Evolutionary conservation across 2,797 vertebrate genomes (phyloP), one percentile per base, ranked within the genome.

Genomic region (Cynodonichthys magdalenae): DNA sequence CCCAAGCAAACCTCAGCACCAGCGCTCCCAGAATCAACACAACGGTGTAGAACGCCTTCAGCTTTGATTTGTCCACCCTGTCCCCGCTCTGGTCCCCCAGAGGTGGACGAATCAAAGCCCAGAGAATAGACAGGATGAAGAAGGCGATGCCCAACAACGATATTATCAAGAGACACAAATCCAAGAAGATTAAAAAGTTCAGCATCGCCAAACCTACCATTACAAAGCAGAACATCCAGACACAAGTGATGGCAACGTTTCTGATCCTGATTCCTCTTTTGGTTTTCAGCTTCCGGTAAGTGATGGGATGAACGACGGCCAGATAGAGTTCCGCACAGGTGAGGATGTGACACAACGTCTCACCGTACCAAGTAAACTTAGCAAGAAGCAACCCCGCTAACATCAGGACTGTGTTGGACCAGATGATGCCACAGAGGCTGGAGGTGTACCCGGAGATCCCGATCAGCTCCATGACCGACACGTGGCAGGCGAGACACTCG

Each of bases 41-140:
- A 17, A 69, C 69, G 15, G 61, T 81, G 28, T 41, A 20, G 17
- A 71, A 68, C 0, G 69, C 64, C 18, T 53, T 45, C 41, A 15
- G 31, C 24, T 71, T 83, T 1, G 34, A 48, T 11, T 39, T 58
- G 55, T 64, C 56, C 1, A 42, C 52, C 48, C 11, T 52, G 49
- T 20, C 49, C 11, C 39, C 20, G 28, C 44, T 47, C 55, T 47
- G 36, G 11, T 56, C 50, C 18, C 77, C 71, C 1, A 71, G 77
- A 18, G 62, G 46, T 6, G 71, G 71, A 3, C 36, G 53, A 36
- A 55, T 60, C 46, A 80, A 53, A 11, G 41, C 24, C 0, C n/a
- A 4, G 45, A 80, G 53, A n/a, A 65, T 62, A 1, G 68, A 69
- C 15, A 80, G 4, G 42, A 59, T 72, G 53, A 42, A 80, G 46